Percentiles rank a stretch among this genome's conserved stretches.
These are phyloP conservation scores for Cryptomyrus ogoouensis DNA, from an alignment of 2,113 vertebrate species.

Conservation along the genomic window DNA sequence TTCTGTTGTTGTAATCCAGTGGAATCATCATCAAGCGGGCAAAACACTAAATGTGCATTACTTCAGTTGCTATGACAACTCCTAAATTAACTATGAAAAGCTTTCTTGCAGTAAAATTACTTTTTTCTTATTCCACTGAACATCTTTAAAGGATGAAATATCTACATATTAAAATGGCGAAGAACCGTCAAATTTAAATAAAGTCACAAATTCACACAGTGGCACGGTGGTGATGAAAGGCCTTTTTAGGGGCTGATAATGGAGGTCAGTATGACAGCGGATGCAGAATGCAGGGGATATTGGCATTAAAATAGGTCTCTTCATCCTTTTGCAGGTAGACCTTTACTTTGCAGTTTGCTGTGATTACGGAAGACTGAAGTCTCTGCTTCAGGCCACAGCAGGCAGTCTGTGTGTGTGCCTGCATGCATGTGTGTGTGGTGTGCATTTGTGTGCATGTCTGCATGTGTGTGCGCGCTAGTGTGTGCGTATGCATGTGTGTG, in stretches of 20 bases:
- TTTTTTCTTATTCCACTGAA: constrained; percentile 40
- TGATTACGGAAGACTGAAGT: neutral
- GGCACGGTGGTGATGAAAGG: neutral
- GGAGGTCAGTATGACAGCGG: neutral
- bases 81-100: constrained; percentile 22
- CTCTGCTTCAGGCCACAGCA: neutral
- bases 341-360: neutral
- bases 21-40: neutral
- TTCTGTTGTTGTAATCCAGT: constrained; percentile 8
- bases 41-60: neutral
- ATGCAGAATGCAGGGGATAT: neutral
- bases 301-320: neutral
- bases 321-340: neutral
- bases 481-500: neutral
- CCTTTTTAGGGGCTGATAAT: neutral
- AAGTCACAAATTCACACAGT: neutral
- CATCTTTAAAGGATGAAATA: constrained; percentile 32
- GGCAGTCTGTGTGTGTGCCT: neutral
- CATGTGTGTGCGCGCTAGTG: neutral
- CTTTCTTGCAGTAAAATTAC: constrained; percentile 28
- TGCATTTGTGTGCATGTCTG: neutral
- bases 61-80: constrained; percentile 29
- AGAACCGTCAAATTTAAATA: neutral
- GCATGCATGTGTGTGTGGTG: neutral
- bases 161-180: constrained; percentile 37